Percentiles rank a stretch among this genome's conserved stretches.
Conservation (phyloP, 2,888 invertebrate genomes). For the Boloria euphrosyne region DNA sequence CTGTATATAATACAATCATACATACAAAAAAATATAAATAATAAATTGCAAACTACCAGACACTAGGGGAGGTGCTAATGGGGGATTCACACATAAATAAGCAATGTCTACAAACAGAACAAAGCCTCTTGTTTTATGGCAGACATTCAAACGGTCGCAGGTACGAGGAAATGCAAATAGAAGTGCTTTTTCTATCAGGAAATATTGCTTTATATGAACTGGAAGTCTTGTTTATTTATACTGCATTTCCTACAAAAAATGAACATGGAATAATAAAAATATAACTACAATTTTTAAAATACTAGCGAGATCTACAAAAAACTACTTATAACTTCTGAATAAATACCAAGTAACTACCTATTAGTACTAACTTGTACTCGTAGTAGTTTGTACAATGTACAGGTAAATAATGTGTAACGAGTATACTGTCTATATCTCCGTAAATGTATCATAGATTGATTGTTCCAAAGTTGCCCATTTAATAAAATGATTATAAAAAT, state of each 20-base stretch:
- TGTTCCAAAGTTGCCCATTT: no score
- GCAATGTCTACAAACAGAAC: slow-evolving; percentile 30
- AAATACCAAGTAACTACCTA: no score
- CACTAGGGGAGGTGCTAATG: slow-evolving; percentile 32
- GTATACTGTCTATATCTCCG: no score
- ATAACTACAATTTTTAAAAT: no score
- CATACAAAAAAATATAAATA: slow-evolving; percentile 14
- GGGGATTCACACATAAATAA: slow-evolving; percentile 31
- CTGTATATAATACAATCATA: no score
- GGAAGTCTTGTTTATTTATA: slow-evolving; percentile 1
- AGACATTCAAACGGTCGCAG: slow-evolving; percentile 23
- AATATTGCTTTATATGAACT: slow-evolving; percentile 19
- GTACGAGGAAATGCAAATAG: slow-evolving; percentile 27
- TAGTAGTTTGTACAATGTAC: no score
- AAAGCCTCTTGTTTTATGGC: slow-evolving; percentile 32
- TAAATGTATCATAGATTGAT: no score
- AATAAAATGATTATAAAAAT: no score
- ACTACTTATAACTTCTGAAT: no score
- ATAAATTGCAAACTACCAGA: slow-evolving; percentile 23
- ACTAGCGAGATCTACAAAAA: no score
- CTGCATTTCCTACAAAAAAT: not conserved
- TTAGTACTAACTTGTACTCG: no score
- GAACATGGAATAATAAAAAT: not conserved
- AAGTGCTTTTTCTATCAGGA: slow-evolving; percentile 23
- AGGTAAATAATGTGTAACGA: no score